Evolutionary conservation across 2,113 vertebrate genomes (phyloP).

Genomic region (Amphiprion percula): DNA sequence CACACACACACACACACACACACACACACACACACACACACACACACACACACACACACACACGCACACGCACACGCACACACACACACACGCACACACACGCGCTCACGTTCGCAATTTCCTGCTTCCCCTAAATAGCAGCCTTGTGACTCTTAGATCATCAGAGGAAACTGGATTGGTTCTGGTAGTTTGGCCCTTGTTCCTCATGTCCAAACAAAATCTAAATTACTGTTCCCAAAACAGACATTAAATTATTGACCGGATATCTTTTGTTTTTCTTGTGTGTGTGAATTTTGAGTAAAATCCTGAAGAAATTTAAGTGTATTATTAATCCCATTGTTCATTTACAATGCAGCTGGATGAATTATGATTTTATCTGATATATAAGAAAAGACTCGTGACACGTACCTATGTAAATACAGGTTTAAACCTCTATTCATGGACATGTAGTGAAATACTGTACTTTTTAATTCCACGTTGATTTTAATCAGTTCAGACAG

Average conservation of each 20-base stretch:
- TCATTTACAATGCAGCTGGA: background rate
- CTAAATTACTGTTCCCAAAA: constrained; percentile 40
- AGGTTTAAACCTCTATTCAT: too few species aligned
- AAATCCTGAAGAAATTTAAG: background rate
- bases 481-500: too few species aligned
- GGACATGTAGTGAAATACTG: too few species aligned
- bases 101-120: constrained; percentile 38
- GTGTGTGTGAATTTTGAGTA: background rate
- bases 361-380: background rate
- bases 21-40: background rate
- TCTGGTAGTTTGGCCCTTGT: constrained; percentile 31
- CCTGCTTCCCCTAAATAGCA: constrained; percentile 39
- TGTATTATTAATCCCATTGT: background rate
- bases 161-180: constrained; percentile 63
- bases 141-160: constrained; percentile 42
- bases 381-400: background rate
- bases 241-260: constrained; percentile 41
- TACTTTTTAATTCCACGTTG: too few species aligned
- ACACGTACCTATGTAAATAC: too few species aligned
- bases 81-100: background rate
- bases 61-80: constrained; percentile 20
- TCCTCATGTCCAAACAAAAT: constrained; percentile 36
- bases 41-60: background rate
- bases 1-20: constrained; percentile 19
- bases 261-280: background rate